These are phyloP conservation scores for Pandemis cinnamomeana DNA, from an alignment of 2,888 invertebrate species.

Conservation along the genomic window DNA sequence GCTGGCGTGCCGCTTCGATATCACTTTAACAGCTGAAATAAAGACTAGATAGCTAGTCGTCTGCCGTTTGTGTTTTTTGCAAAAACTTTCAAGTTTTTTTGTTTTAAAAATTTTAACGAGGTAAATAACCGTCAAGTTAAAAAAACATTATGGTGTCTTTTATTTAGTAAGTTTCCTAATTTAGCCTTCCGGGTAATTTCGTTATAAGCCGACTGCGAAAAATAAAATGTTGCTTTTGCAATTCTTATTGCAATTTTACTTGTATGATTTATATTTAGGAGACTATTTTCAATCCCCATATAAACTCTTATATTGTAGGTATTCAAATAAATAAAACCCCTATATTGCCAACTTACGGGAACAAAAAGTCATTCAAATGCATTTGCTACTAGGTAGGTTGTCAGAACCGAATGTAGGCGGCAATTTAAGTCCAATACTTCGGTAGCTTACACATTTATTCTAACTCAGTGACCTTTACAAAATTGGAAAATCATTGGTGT, in stretches of 20 bases:
- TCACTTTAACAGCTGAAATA: neutral
- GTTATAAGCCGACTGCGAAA: neutral
- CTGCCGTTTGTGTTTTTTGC: neutral
- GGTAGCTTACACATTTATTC: neutral
- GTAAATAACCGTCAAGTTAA: neutral
- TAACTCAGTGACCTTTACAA: conserved; percentile 2
- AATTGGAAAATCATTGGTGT: conserved; percentile 7
- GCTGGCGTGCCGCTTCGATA: neutral
- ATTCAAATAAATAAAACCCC: neutral
- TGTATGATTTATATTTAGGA: neutral
- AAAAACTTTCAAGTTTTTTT: neutral
- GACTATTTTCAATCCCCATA: neutral
- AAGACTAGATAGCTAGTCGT: neutral
- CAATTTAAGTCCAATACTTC: neutral
- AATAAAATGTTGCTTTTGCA: neutral
- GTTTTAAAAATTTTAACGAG: neutral
- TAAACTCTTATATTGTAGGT: neutral
- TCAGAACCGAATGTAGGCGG: neutral
- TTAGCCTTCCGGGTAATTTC: conserved; percentile 1
- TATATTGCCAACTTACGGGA: neutral
- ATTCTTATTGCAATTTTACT: too few species aligned
- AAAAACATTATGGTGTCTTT: neutral
- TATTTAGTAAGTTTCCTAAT: conserved; percentile 5
- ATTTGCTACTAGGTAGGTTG: too few species aligned
- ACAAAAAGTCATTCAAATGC: neutral